These are phyloP conservation scores for Ptyas mucosa DNA, from an alignment of 2,113 vertebrate genomes.

Conservation along the genomic window DNA sequence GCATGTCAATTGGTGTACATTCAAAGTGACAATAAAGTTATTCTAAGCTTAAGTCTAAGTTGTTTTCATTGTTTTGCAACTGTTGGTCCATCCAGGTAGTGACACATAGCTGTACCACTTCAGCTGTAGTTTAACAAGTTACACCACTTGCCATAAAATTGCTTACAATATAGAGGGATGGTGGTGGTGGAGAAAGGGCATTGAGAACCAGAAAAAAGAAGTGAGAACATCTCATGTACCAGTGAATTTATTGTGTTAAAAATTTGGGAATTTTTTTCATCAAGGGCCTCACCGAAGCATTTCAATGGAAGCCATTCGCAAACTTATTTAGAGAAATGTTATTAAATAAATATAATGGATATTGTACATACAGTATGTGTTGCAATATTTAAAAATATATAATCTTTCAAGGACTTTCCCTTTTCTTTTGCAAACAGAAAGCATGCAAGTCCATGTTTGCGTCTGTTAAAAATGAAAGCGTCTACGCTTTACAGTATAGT, in stretches of 20 bases:
- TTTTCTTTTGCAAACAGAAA: not conserved
- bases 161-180: not conserved
- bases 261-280: not conserved
- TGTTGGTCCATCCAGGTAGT: not conserved
- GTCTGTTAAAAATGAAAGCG: not conserved
- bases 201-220: not conserved
- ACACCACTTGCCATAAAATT: not conserved
- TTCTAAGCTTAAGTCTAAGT: no score
- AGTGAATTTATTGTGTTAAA: not conserved
- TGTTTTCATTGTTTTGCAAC: not conserved
- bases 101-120: not conserved
- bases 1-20: no score
- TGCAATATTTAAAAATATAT: not conserved
- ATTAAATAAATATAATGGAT: not conserved
- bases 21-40: no score
- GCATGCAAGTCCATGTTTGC: not conserved
- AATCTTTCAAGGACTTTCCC: not conserved
- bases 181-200: not conserved
- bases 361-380: not conserved
- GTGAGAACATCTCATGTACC: not conserved
- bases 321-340: not conserved
- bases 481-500: not conserved
- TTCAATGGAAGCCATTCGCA: not conserved
- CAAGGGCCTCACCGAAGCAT: not conserved
- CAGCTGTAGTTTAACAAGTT: not conserved